phyloP scores from a whole-genome alignment of 2,888 invertebrate genomes.

The Xestoiulus laeticollis region DNA sequence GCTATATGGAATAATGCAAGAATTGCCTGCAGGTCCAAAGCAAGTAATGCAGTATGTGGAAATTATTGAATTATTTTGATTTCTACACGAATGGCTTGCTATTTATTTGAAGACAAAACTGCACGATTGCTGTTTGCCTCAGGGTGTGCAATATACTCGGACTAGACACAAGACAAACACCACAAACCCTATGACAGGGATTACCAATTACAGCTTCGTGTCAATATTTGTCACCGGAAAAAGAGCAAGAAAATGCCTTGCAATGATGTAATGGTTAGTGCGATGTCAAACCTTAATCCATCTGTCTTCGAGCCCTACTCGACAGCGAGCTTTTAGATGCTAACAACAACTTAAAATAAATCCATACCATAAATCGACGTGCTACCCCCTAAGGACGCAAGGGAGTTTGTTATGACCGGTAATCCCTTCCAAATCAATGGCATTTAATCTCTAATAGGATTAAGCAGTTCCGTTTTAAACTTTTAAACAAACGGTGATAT shows the following conservation, averaged over 20 bases:
- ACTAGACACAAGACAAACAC: conserved; percentile 15
- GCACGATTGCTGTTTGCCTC: not conserved
- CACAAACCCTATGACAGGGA: conserved; percentile 40
- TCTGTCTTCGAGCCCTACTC: not conserved
- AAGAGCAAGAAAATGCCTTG: conserved; percentile 22
- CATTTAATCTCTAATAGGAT: conserved; percentile 2
- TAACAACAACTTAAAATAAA: conserved; percentile 23
- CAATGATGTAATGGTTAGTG: conserved; percentile 44
- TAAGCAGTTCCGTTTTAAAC: not conserved
- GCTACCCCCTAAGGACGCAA: not conserved
- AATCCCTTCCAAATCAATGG: not conserved
- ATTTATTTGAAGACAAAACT: not conserved
- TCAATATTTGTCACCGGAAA: conserved; percentile 43
- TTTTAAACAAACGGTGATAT: not conserved
- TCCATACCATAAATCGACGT: not conserved
- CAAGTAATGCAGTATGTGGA: not conserved
- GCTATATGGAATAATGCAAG: not conserved
- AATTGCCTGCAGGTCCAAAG: not conserved
- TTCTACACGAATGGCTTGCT: not conserved
- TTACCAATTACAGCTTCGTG: conserved; percentile 42
- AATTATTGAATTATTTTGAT: conserved; percentile 1
- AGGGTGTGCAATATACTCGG: not conserved
- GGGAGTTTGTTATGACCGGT: not conserved
- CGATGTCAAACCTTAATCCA: conserved; percentile 21
- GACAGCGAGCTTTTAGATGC: not conserved